Evolutionary conservation across 1,140 invertebrate species (phyloP).

Genomic region (Eupeodes corollae): DNA sequence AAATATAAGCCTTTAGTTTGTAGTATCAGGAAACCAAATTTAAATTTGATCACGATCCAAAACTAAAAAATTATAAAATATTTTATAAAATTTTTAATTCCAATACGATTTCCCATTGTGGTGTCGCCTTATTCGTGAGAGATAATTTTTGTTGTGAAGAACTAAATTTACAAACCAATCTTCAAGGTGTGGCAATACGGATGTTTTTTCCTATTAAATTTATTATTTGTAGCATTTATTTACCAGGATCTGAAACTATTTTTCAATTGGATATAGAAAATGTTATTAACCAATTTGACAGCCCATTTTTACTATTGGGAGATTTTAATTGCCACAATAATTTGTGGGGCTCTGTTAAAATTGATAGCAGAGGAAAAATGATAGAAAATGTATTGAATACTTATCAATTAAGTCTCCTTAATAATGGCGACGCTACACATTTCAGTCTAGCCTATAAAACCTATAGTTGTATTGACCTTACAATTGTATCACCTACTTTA

Average conservation of each 20-base stretch:
- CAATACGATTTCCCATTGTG: no score
- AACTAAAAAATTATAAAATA: no score
- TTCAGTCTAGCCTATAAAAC: not conserved
- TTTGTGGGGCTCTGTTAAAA: not conserved
- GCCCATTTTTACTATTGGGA: not conserved
- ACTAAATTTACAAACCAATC: not conserved
- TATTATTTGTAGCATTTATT: not conserved
- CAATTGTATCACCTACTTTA: not conserved
- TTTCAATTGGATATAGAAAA: not conserved
- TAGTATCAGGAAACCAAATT: not conserved
- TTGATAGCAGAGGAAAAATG: not conserved
- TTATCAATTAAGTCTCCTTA: not conserved
- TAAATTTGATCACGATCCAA: no score
- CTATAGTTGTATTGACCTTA: not conserved
- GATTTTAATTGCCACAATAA: not conserved
- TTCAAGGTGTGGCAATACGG: not conserved
- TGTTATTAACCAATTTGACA: not conserved
- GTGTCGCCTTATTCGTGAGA: not conserved
- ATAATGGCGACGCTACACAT: not conserved
- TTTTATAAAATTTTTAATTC: no score
- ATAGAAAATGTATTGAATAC: not conserved
- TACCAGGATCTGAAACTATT: not conserved
- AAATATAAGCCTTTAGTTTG: not conserved
- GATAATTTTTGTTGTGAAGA: not conserved
- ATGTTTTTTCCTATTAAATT: not conserved